Base-by-base conservation (phyloP, 2,888 invertebrate species). In the Nezara viridula region DNA sequence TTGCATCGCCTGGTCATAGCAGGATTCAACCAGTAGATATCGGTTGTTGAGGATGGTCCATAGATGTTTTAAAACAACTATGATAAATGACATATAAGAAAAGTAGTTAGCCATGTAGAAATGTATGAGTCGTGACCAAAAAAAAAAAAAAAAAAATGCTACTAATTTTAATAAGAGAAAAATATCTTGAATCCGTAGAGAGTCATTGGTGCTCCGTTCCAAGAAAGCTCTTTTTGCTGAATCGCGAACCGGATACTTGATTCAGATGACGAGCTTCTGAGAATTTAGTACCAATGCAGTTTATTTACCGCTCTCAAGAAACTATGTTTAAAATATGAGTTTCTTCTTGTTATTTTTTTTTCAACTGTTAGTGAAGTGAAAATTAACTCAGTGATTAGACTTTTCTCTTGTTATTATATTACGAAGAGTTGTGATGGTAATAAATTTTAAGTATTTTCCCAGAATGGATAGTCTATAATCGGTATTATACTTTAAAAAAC, bases 171-270 rank as follows among this genome's bases (percentile, higher is more conserved):
- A 81, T 81, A 47, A 24, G 44, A 81, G 81, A 81, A 44, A 81
- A 47, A 81, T 44, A 81, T 81, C 24, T 47, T 1, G 44, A 44
- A 81, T 44, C 81, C 44, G 44, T 44, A 40, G 16, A n/a, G 81
- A 81, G 81, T 81, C 44, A 44, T 81, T 81, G 81, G 81, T 81
- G 44, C 81, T 9, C 81, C n/a, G n/a, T 81, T 81, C 81, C n/a
- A n/a, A 47, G 81, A 81, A 77, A n/a, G 81, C 4, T 44, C 81
- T 81, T 81, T 81, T 81, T 81, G 81, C 81, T 81, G 81, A 81
- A 81, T 81, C 81, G 81, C 81, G 44, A 40, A 81, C 81, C 81
- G 81, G 81, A 81, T 81, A 81, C 44, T 44, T 81, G 81, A n/a
- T 81, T 81, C 81, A 44, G 81, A n/a, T 81, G 81, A 81, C 44